phyloP scores from a whole-genome alignment of 2,888 invertebrate genomes.

The Calliphora vomitoria region DNA sequence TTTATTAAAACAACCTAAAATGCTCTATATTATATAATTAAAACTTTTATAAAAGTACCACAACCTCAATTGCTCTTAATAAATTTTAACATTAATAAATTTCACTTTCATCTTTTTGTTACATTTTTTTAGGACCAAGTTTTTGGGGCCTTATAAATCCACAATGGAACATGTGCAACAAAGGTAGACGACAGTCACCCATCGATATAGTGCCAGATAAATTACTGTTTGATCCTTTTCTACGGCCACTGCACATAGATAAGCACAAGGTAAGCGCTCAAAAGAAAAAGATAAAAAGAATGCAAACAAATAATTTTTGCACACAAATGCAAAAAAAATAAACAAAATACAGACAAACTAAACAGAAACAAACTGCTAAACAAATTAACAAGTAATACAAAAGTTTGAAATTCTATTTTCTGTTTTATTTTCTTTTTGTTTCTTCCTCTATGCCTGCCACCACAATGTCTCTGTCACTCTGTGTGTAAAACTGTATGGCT shows the following conservation, averaged over 20 bases:
- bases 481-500: not conserved
- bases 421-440: not conserved
- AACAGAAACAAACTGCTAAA: constrained; percentile 25
- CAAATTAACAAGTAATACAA: constrained; percentile 57
- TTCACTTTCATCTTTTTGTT: not conserved
- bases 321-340: constrained; percentile 42
- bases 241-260: constrained; percentile 95
- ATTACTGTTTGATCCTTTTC: constrained; percentile 97
- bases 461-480: constrained; percentile 15
- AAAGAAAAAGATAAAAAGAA: not conserved
- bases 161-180: constrained; percentile 99
- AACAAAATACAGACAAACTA: not conserved
- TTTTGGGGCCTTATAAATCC: constrained; percentile 99
- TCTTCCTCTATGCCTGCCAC: not conserved
- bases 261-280: constrained; percentile 92
- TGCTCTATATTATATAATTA: no score
- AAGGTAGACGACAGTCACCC: constrained; percentile 97
- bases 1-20: no score
- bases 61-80: not conserved
- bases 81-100: no score
- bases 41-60: not conserved
- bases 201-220: constrained; percentile 98
- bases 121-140: constrained; percentile 91
- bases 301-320: constrained; percentile 34
- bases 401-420: constrained; percentile 35